phyloP scores from a whole-genome alignment of 2,888 invertebrate species.

The Tethea ocularis region DNA sequence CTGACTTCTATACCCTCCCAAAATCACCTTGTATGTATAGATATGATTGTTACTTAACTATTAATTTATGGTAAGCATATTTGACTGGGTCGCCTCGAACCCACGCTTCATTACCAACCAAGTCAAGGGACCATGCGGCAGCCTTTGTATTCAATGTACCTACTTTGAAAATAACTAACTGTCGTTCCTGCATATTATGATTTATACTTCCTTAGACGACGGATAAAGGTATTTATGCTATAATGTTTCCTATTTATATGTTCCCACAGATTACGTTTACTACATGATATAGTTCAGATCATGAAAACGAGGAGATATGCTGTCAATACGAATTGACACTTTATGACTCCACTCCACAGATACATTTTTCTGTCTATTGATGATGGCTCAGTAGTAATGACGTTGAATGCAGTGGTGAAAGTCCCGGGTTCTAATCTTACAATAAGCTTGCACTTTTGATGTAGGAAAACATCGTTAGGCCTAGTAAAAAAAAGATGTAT shows the following conservation, averaged over 20 bases:
- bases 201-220: slow-evolving; percentile 8
- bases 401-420: no score
- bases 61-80: background rate
- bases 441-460: no score
- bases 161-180: background rate
- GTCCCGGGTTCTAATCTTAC: no score
- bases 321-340: background rate
- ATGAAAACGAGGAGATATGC: background rate
- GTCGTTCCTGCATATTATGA: background rate
- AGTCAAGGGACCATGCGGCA: background rate
- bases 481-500: no score
- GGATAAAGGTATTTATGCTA: background rate
- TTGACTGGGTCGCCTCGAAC: background rate
- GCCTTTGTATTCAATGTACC: background rate
- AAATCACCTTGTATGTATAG: no score
- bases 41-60: background rate
- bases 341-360: no score
- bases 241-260: slow-evolving; percentile 7
- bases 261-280: slow-evolving; percentile 7
- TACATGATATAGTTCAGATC: background rate
- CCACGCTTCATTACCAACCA: background rate
- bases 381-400: no score
- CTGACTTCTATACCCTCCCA: no score
- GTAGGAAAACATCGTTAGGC: no score
- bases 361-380: no score